Conservation (phyloP, 37 sponge, comb jelly and placozoan species). For the Axinella damicornis region DNA sequence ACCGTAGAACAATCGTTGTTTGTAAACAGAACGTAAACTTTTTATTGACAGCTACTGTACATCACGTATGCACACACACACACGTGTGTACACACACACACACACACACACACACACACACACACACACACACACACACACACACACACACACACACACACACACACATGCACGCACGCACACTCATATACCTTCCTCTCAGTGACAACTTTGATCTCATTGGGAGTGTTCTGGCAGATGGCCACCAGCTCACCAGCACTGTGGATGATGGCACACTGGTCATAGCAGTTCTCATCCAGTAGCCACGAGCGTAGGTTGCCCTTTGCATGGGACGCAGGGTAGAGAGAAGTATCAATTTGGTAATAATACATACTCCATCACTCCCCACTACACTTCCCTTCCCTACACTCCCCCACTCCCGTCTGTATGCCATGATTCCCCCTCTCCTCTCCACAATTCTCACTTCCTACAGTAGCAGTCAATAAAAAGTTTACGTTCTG, state of each 20-base stretch:
- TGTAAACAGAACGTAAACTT: too few relatives aligned
- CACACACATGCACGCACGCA: not conserved
- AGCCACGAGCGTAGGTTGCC: constrained; percentile 95
- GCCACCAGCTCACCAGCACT: constrained; percentile 60
- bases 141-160: too few relatives aligned
- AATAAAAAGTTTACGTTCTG: too few relatives aligned
- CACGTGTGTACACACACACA: too few relatives aligned
- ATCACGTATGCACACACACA: too few relatives aligned
- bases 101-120: too few relatives aligned
- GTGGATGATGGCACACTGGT: constrained; percentile 94
- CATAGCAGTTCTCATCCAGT: constrained; percentile 82
- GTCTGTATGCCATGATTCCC: not conserved
- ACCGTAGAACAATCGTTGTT: too few relatives aligned
- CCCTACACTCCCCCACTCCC: not conserved
- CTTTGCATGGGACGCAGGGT: constrained; percentile 25
- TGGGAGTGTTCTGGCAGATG: constrained; percentile 67
- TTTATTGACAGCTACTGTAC: too few relatives aligned
- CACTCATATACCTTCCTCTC: constrained; percentile 70
- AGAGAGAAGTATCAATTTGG: too few relatives aligned
- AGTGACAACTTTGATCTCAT: constrained; percentile 64
- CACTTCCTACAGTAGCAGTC: not conserved
- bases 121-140: too few relatives aligned
- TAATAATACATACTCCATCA: too few relatives aligned
- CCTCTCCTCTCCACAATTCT: not conserved
- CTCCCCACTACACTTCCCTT: not conserved